Conservation (phyloP, 2,888 invertebrate genomes). For the Yponomeuta evonymella region DNA sequence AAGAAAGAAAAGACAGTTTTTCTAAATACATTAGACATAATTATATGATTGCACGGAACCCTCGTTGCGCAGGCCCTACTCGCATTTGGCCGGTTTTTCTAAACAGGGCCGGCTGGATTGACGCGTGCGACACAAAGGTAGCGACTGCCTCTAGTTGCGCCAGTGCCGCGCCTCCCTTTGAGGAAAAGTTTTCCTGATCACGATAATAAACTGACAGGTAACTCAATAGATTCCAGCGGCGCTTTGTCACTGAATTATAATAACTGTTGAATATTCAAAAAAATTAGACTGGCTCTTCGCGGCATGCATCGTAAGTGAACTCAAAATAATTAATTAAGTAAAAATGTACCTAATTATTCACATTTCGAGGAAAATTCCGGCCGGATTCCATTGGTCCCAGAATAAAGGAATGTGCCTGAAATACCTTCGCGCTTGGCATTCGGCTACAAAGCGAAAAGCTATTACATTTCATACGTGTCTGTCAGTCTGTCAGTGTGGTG, state of each 20-base stretch:
- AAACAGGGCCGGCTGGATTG: slow-evolving; percentile 3
- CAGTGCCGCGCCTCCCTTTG: background rate
- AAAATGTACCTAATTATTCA: background rate
- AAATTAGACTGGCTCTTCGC: background rate
- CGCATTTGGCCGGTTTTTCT: background rate
- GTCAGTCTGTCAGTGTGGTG: slow-evolving; percentile 6
- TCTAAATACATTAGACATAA: no score
- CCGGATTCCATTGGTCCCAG: background rate
- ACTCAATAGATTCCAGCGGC: background rate
- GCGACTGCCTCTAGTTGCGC: background rate
- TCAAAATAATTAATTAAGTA: background rate
- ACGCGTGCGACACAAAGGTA: background rate
- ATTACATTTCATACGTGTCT: slow-evolving; percentile 13
- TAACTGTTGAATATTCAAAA: background rate
- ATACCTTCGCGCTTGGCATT: background rate
- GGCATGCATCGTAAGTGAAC: background rate
- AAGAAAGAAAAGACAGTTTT: no score
- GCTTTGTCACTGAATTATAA: background rate
- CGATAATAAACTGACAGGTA: background rate
- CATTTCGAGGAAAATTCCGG: background rate
- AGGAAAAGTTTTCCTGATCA: background rate
- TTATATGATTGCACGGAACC: no score
- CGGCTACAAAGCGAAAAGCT: slow-evolving; percentile 5
- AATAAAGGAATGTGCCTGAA: background rate
- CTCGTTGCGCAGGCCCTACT: no score